Percentiles rank a stretch among this genome's conserved stretches.
These are phyloP conservation scores for Aphrocallistes beatrix DNA, from an alignment of 37 sponge, comb jelly and placozoan genomes.

Conservation along the genomic window DNA sequence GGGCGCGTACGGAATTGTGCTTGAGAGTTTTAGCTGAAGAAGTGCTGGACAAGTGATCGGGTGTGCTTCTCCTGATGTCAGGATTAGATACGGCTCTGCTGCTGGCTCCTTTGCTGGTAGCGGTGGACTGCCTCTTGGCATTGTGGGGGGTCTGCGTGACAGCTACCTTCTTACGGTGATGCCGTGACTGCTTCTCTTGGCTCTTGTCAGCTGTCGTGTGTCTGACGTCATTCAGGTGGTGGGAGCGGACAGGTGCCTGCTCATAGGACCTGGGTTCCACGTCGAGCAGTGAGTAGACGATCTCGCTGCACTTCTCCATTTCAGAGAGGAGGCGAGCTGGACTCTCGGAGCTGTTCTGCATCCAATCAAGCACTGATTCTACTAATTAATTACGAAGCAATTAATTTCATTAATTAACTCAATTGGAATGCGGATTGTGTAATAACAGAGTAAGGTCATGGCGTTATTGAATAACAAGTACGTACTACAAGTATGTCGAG, in stretches of 20 bases:
- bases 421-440: too few relatives aligned
- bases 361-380: too few relatives aligned
- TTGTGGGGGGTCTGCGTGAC: background rate
- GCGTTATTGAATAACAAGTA: too few relatives aligned
- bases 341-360: background rate
- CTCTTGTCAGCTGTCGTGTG: background rate
- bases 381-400: too few relatives aligned
- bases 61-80: background rate
- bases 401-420: too few relatives aligned
- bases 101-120: too few relatives aligned
- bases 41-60: background rate
- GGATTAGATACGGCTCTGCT: background rate
- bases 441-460: too few relatives aligned
- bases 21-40: background rate
- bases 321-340: background rate
- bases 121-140: background rate
- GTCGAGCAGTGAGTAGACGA: slow-evolving; percentile 2
- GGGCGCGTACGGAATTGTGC: background rate
- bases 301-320: slow-evolving; percentile 14
- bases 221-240: background rate
- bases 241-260: background rate
- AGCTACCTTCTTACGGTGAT: background rate
- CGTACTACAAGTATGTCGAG: too few relatives aligned
- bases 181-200: background rate
- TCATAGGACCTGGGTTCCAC: background rate